Base-by-base conservation (phyloP, 53 echinoderm and acorn worm species). In the Patiria pectinifera region DNA sequence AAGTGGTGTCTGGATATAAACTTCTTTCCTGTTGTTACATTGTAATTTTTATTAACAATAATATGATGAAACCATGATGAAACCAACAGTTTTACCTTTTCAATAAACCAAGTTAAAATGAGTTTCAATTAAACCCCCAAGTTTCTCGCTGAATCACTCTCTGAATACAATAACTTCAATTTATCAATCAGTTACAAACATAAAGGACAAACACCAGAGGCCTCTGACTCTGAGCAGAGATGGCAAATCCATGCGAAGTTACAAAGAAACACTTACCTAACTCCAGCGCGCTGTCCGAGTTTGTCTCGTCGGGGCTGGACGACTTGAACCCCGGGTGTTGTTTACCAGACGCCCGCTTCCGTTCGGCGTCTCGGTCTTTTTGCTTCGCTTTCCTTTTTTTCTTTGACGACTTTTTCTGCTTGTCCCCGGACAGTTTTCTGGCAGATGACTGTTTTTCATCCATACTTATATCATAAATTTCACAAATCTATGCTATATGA, bases 211-310 rank as follows among this genome's bases (percentile, higher is more conserved):
- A n/a, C n/a, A n/a, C n/a, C n/a, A n/a, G 35, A 0, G 35, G 35
- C 35, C 35, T 35, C 35, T 35, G 35, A 35, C 35, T 35, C 35
- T 35, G 1, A 35, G 35, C 35, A 35, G 35, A 35, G 35, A 35
- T 35, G 35, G 0, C 53, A 53, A 66, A 13, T 66, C 15, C 66
- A 3, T 66, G 3, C 3, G 13, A 66, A 13, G 13, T 13, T 66
- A 8, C 66, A 13, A 74, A 9, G 21, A 69, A 71, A n/a, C 26
- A 24, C 84, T 93, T 86, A 97, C 94, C 91, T 22, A 85, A 82
- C 44, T 94, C 96, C 46, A 95, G 78, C 61, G 94, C 95, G 82
- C 96, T 95, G 87, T 97, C 97, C 13, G 96, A 96, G 92, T 97
- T 94, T 48, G 94, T 96, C 94, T 96, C 97, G 43, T 95, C 93